Evolutionary conservation across 64 coral and sea anemone species (phyloP).

Genomic region (Trachythela sp.): DNA sequence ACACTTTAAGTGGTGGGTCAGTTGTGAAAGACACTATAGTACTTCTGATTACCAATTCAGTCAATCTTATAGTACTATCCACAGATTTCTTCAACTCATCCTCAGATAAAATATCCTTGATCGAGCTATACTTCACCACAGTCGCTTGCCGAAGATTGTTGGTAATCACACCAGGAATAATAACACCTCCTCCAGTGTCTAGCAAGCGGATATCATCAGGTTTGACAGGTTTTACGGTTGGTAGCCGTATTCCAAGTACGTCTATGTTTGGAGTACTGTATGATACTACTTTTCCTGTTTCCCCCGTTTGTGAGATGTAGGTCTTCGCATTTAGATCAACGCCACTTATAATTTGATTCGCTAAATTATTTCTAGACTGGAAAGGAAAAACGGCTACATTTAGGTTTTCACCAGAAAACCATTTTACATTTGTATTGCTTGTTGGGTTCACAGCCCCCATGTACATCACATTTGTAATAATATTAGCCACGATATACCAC

Average conservation of each 20-base stretch:
- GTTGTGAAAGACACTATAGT: background rate
- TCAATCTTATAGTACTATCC: background rate
- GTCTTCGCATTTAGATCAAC: background rate
- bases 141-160: background rate
- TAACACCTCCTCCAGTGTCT: background rate
- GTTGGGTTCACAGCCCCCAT: background rate
- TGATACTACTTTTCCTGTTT: background rate
- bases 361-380: background rate
- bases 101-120: background rate
- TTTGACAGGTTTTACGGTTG: background rate
- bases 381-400: background rate
- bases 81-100: background rate
- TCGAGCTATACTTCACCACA: background rate
- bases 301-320: background rate
- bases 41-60: background rate
- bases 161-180: background rate
- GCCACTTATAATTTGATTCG: background rate
- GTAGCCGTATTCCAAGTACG: background rate
- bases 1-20: background rate
- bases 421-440: too few species aligned
- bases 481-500: too few species aligned
- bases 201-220: background rate
- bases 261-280: background rate
- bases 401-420: too few species aligned
- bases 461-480: background rate